Base-by-base conservation (phyloP, 2,113 vertebrate species). In the Stegastes partitus region DNA sequence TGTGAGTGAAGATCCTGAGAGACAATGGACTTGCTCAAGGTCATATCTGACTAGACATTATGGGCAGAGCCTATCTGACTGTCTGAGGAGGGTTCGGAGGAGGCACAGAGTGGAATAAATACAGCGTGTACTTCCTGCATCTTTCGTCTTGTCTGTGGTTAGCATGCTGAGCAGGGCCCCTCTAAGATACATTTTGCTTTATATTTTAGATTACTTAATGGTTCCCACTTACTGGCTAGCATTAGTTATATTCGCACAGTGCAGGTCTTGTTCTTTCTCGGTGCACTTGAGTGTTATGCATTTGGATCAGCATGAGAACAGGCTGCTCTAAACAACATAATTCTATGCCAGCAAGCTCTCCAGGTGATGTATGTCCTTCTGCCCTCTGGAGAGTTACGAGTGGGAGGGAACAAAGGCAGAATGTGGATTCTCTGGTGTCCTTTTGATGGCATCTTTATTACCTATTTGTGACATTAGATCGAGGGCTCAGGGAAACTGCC, bases 371-470 rank as follows among this genome's bases (percentile, higher is more conserved):
- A 91, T 90, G 69, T 83, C 83, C 84, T 75, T 81, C 74, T 89
- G 82, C 79, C 84, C 82, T 83, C 76, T 68, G 37, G 76, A 88
- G 89, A 91, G 83, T 93, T 93, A 89, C 12, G 84, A 93, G 85
- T 50, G 42, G 74, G 75, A 74, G 56, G 77, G 77, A 79, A 81
- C 65, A 57, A 37, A 79, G 57, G 81, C 63, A 76, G 78, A 85
- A 89, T 89, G 85, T 70, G 91, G 87, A 91, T 89, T 69, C 82
- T 86, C 87, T 70, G 63, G 78, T 87, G 84, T 91, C 84, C 84
- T 86, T 91, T 91, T 89, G 87, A 87, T 73, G 76, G 77, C 83
- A 78, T 91, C 74, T 93, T 93, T 91, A 92, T 92, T 87, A 92
- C 86, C 86, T 78, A 81, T 91, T 90, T 87, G 76, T 89, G 89